Conservation (phyloP, 2,797 vertebrate genomes). For the Ptychadena robeensis region DNA sequence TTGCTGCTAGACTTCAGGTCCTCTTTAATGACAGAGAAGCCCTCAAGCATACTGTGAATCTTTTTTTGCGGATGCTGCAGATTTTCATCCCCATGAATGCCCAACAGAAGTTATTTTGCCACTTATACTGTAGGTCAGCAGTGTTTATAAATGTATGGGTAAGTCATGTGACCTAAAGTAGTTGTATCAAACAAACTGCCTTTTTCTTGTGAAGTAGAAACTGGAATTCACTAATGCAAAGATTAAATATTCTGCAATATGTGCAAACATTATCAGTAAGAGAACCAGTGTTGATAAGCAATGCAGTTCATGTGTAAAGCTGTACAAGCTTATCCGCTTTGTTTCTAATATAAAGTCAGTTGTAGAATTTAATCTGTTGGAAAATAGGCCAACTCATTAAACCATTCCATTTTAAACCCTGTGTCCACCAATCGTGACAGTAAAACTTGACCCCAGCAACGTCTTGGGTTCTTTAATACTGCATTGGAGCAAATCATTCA, state of each 20-base stretch:
- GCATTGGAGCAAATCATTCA: neutral
- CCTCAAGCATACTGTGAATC: no score
- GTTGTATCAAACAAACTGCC: no score
- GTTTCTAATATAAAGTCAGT: conserved; percentile 16
- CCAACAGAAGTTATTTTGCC: neutral
- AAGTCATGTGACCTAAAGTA: no score
- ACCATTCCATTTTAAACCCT: neutral
- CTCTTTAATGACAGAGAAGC: no score
- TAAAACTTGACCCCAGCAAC: no score
- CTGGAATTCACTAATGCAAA: no score
- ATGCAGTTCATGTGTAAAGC: neutral
- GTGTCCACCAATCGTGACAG: neutral
- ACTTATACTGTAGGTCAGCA: neutral
- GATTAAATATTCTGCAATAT: no score
- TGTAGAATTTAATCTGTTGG: conserved; percentile 21
- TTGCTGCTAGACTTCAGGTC: no score
- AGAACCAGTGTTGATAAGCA: neutral
- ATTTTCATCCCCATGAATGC: neutral
- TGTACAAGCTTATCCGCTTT: neutral
- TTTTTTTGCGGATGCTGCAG: no score
- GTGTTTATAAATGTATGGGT: neutral
- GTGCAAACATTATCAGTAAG: neutral
- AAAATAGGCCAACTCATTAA: conserved; percentile 33
- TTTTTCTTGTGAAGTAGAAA: no score
- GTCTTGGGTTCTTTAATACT: neutral